phyloP scores from a whole-genome alignment of 2,113 vertebrate species.

The Piliocolobus tephrosceles region DNA sequence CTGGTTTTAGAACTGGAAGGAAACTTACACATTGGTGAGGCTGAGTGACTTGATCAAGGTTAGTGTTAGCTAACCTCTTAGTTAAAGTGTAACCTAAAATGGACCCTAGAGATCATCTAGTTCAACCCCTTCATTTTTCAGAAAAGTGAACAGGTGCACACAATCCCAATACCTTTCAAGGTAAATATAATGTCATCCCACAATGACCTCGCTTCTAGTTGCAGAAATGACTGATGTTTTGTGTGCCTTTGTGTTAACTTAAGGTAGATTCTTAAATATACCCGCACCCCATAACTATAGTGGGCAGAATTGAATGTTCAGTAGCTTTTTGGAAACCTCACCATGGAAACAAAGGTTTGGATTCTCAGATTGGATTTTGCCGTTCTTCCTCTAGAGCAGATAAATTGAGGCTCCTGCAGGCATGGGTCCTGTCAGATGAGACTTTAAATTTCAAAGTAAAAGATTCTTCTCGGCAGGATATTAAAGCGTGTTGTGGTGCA shows the following conservation, averaged over 20 bases:
- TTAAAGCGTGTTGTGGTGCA: slow-evolving; percentile 48
- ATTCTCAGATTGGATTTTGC: slow-evolving; percentile 58
- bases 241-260: slow-evolving; percentile 57
- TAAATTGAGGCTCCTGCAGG: slow-evolving; percentile 71
- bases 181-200: slow-evolving; percentile 47
- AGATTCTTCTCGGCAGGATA: slow-evolving; percentile 63
- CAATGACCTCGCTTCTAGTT: slow-evolving; percentile 20
- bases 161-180: slow-evolving; percentile 40
- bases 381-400: slow-evolving; percentile 64
- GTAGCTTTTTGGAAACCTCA: slow-evolving; percentile 60
- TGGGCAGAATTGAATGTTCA: slow-evolving; percentile 55
- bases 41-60: slow-evolving; percentile 28
- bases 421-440: slow-evolving; percentile 64
- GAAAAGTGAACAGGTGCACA: slow-evolving; percentile 24
- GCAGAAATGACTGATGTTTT: slow-evolving; percentile 43
- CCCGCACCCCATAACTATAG: slow-evolving; percentile 13
- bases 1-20: slow-evolving; percentile 33
- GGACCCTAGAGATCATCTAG: slow-evolving; percentile 12
- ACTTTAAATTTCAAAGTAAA: slow-evolving; percentile 72
- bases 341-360: slow-evolving; percentile 70
- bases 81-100: slow-evolving; percentile 27
- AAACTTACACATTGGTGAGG: not conserved
- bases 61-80: slow-evolving; percentile 30
- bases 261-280: slow-evolving; percentile 60
- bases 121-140: slow-evolving; percentile 62